A percentile compares a stretch with the other conserved stretches of the same genome.
Evolutionary conservation across 2,113 vertebrate species (phyloP).

Genomic region (Castor canadensis): DNA sequence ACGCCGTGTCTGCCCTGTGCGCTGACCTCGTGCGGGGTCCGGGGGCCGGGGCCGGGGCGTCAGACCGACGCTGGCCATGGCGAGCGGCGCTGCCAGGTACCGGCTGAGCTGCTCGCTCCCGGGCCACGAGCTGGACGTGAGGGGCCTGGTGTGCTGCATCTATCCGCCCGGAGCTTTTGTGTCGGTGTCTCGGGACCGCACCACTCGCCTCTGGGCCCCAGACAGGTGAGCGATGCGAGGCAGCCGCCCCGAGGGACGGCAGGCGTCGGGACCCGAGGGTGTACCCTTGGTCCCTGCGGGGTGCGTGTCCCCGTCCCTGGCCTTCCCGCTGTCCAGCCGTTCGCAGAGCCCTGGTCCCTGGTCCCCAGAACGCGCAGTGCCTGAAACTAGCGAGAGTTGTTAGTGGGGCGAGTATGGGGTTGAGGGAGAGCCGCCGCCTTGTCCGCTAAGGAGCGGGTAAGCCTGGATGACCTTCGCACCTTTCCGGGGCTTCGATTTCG

Average conservation of each 20-base stretch:
- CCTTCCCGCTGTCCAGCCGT: too few relatives aligned
- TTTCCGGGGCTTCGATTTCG: background rate
- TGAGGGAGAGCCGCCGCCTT: background rate
- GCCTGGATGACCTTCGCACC: background rate
- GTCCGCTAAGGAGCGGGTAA: background rate
- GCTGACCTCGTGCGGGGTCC: background rate
- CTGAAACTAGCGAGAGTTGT: too few relatives aligned
- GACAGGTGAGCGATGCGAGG: conserved; percentile 85
- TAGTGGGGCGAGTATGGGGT: background rate
- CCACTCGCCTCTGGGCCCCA: conserved; percentile 94
- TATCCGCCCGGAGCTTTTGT: conserved; percentile 92
- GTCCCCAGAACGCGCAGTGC: too few relatives aligned
- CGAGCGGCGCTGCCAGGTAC: conserved; percentile 81
- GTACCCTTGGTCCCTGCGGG: too few relatives aligned
- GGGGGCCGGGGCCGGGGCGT: background rate
- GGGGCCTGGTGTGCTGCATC: conserved; percentile 87
- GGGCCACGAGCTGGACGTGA: conserved; percentile 95
- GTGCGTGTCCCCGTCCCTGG: too few relatives aligned
- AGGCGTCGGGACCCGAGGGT: too few relatives aligned
- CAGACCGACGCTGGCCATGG: conserved; percentile 72
- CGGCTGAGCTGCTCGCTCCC: conserved; percentile 93
- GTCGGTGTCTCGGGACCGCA: conserved; percentile 96
- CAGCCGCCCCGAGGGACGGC: background rate
- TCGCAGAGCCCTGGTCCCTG: too few relatives aligned
- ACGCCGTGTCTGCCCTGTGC: background rate